Conservation (phyloP, 2,113 vertebrate species). For the Apus apus region DNA sequence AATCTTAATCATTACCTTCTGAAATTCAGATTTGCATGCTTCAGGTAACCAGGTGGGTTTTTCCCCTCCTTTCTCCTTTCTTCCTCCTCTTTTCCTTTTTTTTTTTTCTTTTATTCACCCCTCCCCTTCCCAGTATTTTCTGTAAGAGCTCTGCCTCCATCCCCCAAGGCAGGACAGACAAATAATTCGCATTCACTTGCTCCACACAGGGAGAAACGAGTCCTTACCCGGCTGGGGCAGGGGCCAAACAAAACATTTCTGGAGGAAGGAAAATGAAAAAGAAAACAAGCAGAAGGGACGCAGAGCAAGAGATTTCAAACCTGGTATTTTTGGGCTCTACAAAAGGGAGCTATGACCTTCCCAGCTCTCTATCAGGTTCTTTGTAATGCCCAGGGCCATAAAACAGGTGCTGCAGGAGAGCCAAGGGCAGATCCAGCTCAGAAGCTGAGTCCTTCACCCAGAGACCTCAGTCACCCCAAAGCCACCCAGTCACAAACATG, state of each 20-base stretch:
- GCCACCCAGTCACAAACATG: rapidly evolving
- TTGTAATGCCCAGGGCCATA: not conserved
- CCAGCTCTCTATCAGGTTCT: not conserved
- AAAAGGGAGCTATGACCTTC: not conserved
- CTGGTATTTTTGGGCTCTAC: no score
- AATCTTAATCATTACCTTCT: not conserved
- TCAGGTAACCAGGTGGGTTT: no score
- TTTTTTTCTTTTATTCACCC: no score
- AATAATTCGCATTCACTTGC: rapidly evolving
- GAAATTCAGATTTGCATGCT: rapidly evolving
- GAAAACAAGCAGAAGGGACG: not conserved
- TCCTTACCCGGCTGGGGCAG: not conserved
- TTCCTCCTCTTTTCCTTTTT: no score
- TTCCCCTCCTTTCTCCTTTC: no score
- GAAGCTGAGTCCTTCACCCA: not conserved
- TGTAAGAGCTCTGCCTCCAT: not conserved
- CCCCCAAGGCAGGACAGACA: rapidly evolving
- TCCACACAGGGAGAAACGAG: not conserved
- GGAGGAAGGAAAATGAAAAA: not conserved
- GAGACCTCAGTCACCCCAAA: no score
- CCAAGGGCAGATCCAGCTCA: not conserved
- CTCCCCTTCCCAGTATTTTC: not conserved
- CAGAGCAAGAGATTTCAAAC: not conserved
- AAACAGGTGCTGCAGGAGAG: rapidly evolving
- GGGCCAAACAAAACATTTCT: not conserved